Conservation (phyloP, 2,113 vertebrate genomes). For the Pedionomus torquatus region DNA sequence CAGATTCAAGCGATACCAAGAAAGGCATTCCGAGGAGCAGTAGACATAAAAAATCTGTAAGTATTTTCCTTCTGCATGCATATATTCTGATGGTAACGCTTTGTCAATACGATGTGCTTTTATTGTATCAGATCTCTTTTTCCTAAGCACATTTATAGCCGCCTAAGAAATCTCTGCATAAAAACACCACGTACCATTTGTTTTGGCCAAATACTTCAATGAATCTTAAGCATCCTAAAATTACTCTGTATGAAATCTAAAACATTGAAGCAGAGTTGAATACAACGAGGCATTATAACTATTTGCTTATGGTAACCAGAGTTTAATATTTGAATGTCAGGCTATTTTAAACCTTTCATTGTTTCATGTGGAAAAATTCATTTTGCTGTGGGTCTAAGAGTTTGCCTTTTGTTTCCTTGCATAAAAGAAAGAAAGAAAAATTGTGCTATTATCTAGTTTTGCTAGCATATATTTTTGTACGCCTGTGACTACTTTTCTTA, state of each 20-base stretch:
- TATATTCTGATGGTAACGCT: background rate
- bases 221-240: background rate
- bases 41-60: conserved; percentile 99
- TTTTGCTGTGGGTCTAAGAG: background rate
- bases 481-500: background rate
- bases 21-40: conserved; percentile 96
- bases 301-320: background rate
- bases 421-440: background rate
- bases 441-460: background rate
- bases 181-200: background rate
- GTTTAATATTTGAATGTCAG: background rate
- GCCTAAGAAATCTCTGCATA: background rate
- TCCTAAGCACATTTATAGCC: background rate
- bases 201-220: background rate
- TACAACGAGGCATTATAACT: background rate
- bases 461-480: background rate
- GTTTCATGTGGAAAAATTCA: background rate
- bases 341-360: background rate
- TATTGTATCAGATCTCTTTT: background rate
- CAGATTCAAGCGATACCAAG: conserved; percentile 97
- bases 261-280: background rate
- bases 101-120: background rate
- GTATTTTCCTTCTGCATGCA: conserved; percentile 63
- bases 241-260: background rate
- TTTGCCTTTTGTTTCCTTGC: background rate